Conservation (phyloP, 2,797 vertebrate species). For the Glyptemys insculpta region DNA sequence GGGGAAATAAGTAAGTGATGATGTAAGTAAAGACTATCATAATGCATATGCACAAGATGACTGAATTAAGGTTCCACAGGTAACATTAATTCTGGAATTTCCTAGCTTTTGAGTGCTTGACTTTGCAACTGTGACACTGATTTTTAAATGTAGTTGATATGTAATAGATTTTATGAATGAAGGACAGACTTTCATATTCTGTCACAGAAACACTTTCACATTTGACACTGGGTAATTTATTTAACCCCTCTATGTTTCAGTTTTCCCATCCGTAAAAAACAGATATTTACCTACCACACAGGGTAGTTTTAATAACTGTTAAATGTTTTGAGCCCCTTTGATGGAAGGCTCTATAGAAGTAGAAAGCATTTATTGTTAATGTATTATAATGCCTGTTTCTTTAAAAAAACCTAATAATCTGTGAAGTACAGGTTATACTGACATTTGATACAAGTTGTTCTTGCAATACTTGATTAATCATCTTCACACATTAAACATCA, state of each 20-base stretch:
- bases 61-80: not conserved
- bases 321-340: not conserved
- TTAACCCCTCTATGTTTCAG: not conserved
- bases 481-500: conserved; percentile 33
- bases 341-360: not conserved
- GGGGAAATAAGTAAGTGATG: not conserved
- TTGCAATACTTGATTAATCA: conserved; percentile 69
- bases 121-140: not conserved
- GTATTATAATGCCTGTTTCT: not conserved
- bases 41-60: not conserved
- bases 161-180: not conserved
- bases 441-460: conserved; percentile 42
- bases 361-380: not conserved
- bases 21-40: fast-evolving
- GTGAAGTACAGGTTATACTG: conserved; percentile 66
- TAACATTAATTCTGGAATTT: not conserved
- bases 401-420: conserved; percentile 21
- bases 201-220: not conserved
- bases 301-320: not conserved
- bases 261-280: not conserved
- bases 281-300: not conserved
- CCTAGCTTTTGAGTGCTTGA: not conserved
- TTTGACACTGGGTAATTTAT: not conserved
- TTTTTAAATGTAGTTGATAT: not conserved
- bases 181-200: not conserved